These are phyloP conservation scores for Callionymus lyra DNA, from an alignment of 2,113 vertebrate genomes.

Conservation along the genomic window DNA sequence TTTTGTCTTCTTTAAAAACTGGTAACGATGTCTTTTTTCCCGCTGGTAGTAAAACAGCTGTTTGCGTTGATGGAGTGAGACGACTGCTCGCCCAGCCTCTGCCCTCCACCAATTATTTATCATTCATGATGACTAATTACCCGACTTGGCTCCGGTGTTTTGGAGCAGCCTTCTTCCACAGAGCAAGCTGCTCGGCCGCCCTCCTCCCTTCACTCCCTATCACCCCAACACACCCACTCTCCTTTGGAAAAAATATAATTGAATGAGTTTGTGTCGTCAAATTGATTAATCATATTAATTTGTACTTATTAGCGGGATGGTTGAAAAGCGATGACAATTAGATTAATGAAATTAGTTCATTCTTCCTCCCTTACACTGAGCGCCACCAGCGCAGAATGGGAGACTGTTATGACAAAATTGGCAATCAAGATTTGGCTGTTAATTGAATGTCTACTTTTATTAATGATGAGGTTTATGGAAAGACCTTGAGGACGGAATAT, in stretches of 20 bases:
- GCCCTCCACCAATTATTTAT: slow-evolving; percentile 44
- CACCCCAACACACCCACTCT: slow-evolving; percentile 68
- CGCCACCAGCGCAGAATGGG: slow-evolving; percentile 50
- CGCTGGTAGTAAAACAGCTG: too few relatives aligned
- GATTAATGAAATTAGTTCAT: slow-evolving; percentile 88
- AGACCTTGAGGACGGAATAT: slow-evolving; percentile 84
- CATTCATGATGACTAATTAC: slow-evolving; percentile 58
- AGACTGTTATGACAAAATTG: slow-evolving; percentile 70
- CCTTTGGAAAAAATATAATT: slow-evolving; percentile 84
- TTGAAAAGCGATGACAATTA: slow-evolving; percentile 83
- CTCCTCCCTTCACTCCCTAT: slow-evolving; percentile 44
- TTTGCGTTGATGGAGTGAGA: too few relatives aligned
- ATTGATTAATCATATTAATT: slow-evolving; percentile 98
- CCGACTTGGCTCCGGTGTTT: slow-evolving; percentile 47
- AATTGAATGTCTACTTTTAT: slow-evolving; percentile 96
- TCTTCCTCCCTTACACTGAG: slow-evolving; percentile 52
- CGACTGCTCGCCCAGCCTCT: slow-evolving; percentile 3
- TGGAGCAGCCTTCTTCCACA: slow-evolving; percentile 37
- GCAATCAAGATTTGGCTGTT: slow-evolving; percentile 76
- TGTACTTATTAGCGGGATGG: slow-evolving; percentile 85
- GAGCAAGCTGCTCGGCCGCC: slow-evolving; percentile 41
- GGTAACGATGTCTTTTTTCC: too few relatives aligned
- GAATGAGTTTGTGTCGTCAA: slow-evolving; percentile 92
- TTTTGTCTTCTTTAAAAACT: too few relatives aligned
- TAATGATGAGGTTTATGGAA: slow-evolving; percentile 88